Conservation (phyloP, 2,888 invertebrate genomes). For the Belgica antarctica region DNA sequence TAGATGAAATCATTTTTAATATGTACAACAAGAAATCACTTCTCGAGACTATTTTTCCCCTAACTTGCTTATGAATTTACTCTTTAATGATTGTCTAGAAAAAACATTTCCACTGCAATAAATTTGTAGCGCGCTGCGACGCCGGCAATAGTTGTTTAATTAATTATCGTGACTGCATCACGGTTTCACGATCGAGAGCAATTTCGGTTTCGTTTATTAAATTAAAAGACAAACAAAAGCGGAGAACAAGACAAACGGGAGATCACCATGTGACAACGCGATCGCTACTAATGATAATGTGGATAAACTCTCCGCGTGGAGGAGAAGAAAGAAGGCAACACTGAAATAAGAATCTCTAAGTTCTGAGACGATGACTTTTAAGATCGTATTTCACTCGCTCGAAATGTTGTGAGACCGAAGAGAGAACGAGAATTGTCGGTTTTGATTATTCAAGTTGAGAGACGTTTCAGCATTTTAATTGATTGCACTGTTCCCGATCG, state of each 20-base stretch:
- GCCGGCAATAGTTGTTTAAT: not conserved
- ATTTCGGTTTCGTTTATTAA: not conserved
- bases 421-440: not conserved
- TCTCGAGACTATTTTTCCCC: not conserved
- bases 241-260: not conserved
- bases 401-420: too few relatives aligned
- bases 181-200: too few relatives aligned
- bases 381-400: not conserved
- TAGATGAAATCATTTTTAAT: slow-evolving; percentile 23
- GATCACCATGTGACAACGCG: slow-evolving; percentile 33
- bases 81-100: slow-evolving; percentile 6
- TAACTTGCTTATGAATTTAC: not conserved
- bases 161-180: not conserved
- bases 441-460: too few relatives aligned
- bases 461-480: too few relatives aligned
- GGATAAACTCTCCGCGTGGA: not conserved
- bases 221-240: slow-evolving; percentile 10
- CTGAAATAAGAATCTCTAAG: not conserved
- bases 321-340: not conserved
- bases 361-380: not conserved
- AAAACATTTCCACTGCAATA: too few relatives aligned
- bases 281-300: slow-evolving; percentile 42
- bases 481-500: too few relatives aligned
- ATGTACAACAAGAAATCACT: slow-evolving; percentile 1
- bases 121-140: not conserved